These are phyloP conservation scores for Troides helena DNA, from an alignment of 2,888 invertebrate species.

Conservation along the genomic window DNA sequence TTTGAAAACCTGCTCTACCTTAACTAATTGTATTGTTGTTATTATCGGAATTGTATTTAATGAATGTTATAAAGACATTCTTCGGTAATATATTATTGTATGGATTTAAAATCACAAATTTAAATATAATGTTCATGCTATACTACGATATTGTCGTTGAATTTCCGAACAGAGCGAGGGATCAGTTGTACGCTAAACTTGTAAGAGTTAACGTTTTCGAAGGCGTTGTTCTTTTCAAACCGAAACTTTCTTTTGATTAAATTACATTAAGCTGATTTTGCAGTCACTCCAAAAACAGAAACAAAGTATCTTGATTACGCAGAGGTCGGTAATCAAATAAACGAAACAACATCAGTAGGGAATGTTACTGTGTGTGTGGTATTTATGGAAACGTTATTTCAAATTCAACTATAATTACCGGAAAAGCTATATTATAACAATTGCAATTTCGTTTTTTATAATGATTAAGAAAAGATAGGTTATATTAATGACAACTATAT, in stretches of 20 bases:
- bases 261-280: constrained; percentile 16
- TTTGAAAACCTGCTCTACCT: too few species aligned
- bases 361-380: constrained; percentile 3
- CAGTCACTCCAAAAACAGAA: constrained; percentile 9
- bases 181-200: background rate
- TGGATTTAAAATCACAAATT: background rate
- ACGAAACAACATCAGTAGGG: constrained; percentile 8
- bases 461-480: too few species aligned
- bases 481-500: too few species aligned
- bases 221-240: constrained; percentile 6
- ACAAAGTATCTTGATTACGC: constrained; percentile 10
- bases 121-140: background rate
- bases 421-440: background rate
- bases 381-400: background rate
- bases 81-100: background rate
- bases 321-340: constrained; percentile 19
- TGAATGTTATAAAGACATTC: too few species aligned
- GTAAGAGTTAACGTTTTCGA: background rate
- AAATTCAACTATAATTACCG: background rate
- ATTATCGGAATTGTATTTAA: too few species aligned
- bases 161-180: background rate
- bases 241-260: constrained; percentile 10
- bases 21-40: too few species aligned
- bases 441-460: too few species aligned
- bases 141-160: background rate